phyloP scores from a whole-genome alignment of 2,888 invertebrate genomes.

The Synanthedon myopaeformis region DNA sequence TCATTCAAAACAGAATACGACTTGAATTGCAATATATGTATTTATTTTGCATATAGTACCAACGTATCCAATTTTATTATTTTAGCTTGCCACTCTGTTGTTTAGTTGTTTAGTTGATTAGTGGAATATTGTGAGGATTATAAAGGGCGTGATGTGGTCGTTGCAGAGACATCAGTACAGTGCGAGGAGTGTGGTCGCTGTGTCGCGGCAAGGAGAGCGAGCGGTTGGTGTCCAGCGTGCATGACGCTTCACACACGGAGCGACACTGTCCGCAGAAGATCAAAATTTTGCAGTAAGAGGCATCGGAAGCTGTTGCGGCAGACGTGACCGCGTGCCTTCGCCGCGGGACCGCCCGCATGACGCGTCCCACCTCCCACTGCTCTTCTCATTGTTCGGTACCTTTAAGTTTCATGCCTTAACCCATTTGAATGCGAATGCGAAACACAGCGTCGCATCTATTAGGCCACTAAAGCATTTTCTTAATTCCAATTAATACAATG shows the following conservation, averaged over 20 bases:
- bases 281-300: slow-evolving; percentile 97
- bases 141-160: slow-evolving; percentile 8
- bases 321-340: slow-evolving; percentile 85
- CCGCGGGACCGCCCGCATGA: slow-evolving; percentile 40
- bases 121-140: slow-evolving; percentile 2
- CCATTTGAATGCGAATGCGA: no score
- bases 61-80: not conserved
- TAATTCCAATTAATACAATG: no score
- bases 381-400: not conserved
- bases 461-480: no score
- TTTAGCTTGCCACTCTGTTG: not conserved
- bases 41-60: no score
- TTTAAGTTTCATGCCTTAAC: no score
- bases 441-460: no score
- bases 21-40: no score
- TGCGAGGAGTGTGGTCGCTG: slow-evolving; percentile 78
- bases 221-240: slow-evolving; percentile 79
- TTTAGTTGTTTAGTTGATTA: not conserved
- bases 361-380: slow-evolving; percentile 23
- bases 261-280: slow-evolving; percentile 83
- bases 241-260: slow-evolving; percentile 89
- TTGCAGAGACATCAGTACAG: slow-evolving; percentile 94
- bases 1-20: no score
- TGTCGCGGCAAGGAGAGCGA: slow-evolving; percentile 56
- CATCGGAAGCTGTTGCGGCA: slow-evolving; percentile 97